Base-by-base conservation (phyloP, 1,140 invertebrate species). In the Stegodyphus mimosarum region DNA sequence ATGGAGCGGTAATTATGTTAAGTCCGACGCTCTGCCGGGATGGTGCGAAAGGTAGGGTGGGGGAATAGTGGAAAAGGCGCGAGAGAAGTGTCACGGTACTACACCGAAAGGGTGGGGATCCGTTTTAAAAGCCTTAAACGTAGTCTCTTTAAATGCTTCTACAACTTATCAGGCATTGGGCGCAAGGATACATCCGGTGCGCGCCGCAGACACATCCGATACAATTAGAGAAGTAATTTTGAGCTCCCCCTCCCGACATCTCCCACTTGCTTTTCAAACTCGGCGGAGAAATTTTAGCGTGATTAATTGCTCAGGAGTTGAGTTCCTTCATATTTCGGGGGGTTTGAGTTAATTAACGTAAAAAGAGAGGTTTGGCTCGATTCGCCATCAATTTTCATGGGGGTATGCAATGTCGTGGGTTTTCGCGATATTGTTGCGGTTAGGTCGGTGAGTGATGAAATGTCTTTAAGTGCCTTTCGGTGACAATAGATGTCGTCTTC, bases 221-320 rank as follows among this genome's bases (percentile, higher is more conserved):
- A 83, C 80, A 83, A 83, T 83, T 83, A 83, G 80, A 83, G 80
- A 83, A 83, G 80, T 83, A 83, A 83, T 83, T 83, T 83, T 63
- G 69, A 74, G 49, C 55, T 5, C 48, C 10, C 48, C 33, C 49
- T 17, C 66, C n/a, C n/a, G 33, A 33, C 33, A 33, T 64, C 50
- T 7, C 18, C 60, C 60, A 49, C 78, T 69, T 50, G 60, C 69
- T 81, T 71, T 72, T 72, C 78, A 67, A 72, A 83, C 33, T 48
- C 50, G 17, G 78, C 69, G 10, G 70, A 55, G 64, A 83, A 83
- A 83, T 83, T 73, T 63, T 66, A 60, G 18, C 80, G 70, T 83
- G 80, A 83, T 83, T 83, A 83, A 83, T 83, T 83, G 63, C 80
- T 67, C 6, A 17, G 53, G 9, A 64, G 71, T 49, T 48, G 69